Evolutionary conservation across 2,888 invertebrate species (phyloP).

Genomic region (Allacma fusca): DNA sequence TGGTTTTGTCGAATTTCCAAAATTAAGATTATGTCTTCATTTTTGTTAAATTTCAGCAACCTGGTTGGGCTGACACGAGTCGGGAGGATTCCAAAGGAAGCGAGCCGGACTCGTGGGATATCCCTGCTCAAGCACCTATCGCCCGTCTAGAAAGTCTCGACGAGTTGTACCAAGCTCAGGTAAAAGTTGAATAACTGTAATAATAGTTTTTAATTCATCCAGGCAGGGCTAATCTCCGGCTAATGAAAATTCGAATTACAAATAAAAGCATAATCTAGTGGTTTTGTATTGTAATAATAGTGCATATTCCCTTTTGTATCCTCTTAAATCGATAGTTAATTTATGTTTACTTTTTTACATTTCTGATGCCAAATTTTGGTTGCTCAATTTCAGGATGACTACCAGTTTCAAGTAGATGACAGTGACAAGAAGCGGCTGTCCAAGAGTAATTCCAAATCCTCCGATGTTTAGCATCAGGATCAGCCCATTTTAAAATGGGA

Average conservation of each 20-base stretch:
- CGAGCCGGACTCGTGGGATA: slow-evolving; percentile 62
- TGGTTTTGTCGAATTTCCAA: too few species aligned
- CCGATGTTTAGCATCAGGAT: slow-evolving; percentile 53
- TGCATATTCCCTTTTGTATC: too few species aligned
- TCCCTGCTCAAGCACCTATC: slow-evolving; percentile 68
- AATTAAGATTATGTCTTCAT: not conserved
- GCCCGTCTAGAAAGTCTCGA: slow-evolving; percentile 74
- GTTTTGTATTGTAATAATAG: too few species aligned
- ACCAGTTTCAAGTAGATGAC: slow-evolving; percentile 47
- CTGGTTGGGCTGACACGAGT: slow-evolving; percentile 58
- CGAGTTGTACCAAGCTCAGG: slow-evolving; percentile 70
- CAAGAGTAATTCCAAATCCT: slow-evolving; percentile 60
- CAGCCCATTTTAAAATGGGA: not conserved
- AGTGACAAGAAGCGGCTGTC: slow-evolving; percentile 51
- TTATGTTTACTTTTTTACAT: too few species aligned
- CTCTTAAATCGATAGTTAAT: too few species aligned
- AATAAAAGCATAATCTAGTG: too few species aligned
- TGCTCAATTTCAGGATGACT: slow-evolving; percentile 52
- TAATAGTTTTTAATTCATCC: too few species aligned
- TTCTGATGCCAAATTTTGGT: not conserved
- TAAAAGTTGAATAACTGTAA: slow-evolving; percentile 28
- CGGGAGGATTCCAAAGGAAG: slow-evolving; percentile 61
- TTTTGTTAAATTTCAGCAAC: slow-evolving; percentile 43
- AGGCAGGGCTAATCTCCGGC: too few species aligned
- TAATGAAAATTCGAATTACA: too few species aligned